Conservation (phyloP, 2,888 invertebrate genomes). For the Dioctria linearis region DNA sequence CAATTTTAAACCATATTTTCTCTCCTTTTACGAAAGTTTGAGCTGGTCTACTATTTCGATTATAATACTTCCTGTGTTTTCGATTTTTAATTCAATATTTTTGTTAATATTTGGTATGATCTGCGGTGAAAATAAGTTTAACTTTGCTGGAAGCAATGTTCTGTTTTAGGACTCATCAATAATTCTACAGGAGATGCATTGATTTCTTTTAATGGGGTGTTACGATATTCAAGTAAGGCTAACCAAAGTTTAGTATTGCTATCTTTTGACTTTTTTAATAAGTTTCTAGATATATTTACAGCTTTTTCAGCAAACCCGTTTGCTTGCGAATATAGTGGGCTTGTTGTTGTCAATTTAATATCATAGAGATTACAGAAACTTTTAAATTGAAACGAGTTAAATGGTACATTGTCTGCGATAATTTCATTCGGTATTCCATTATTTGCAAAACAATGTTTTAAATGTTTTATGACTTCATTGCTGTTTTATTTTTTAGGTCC, state of each 20-base stretch:
- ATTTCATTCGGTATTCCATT: slow-evolving; percentile 59
- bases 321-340: slow-evolving; percentile 60
- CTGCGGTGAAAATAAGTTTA: background rate
- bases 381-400: slow-evolving; percentile 59
- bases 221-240: slow-evolving; percentile 26
- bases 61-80: too few species aligned
- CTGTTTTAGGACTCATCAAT: background rate
- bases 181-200: slow-evolving; percentile 6
- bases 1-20: too few species aligned
- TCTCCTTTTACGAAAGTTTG: too few species aligned
- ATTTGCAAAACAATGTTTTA: slow-evolving; percentile 17
- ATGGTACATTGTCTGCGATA: slow-evolving; percentile 61
- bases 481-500: background rate
- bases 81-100: too few species aligned
- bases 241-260: background rate
- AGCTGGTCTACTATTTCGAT: too few species aligned
- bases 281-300: slow-evolving; percentile 31
- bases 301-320: slow-evolving; percentile 58
- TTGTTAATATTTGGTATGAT: background rate
- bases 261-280: slow-evolving; percentile 7
- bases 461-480: background rate
- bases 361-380: slow-evolving; percentile 59
- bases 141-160: slow-evolving; percentile 21
- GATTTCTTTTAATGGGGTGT: background rate
- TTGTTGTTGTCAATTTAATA: slow-evolving; percentile 58